Evolutionary conservation across 2,888 invertebrate genomes (phyloP), one percentile per base, ranked within the genome.

Genomic region (Cephus nigrinus): DNA sequence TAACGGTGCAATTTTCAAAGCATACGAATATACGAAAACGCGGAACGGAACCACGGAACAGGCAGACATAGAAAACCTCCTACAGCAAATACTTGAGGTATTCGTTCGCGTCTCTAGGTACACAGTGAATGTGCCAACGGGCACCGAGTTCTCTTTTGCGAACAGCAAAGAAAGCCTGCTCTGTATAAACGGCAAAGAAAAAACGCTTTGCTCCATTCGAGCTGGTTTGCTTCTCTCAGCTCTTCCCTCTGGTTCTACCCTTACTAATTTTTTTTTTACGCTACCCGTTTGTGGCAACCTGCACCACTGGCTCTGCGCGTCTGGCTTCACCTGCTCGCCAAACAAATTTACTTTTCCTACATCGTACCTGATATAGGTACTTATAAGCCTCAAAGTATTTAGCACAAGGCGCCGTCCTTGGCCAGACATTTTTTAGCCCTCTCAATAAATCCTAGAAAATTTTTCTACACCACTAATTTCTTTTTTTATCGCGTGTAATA

Each of bases 1-100:
- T 79, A 81, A 81, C 80, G 82, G 80, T 78, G 55, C 75, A 68
- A 36, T 75, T n/a, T 78, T 80, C 81, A 82, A 85, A 85, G 82
- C 79, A 75, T 75, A 73, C 75, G 30, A 71, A 11, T 71, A 30
- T 23, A 71, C 23, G 71, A 34, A 34, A 71, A 71, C 23, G 71
- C 11, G 3, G 30, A 34, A 31, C 33, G 11, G 30, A 71, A 32
- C 80, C 75, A 76, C 9, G 76, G 77, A 82, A 82, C 74, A 75
- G 80, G 77, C 79, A 75, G 55, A 55, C 55, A 23, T 23, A 55
- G 55, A 55, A 76, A 72, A 80, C 68, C 69, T 75, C 55, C 72
- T 75, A 74, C 72, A 78, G 76, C 79, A 79, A 81, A 77, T 79
- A 79, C 78, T 80, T 55, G 77, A 76, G 69, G 74, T 79, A 73